A percentile compares a stretch with the other conserved stretches of the same genome.
phyloP scores from a whole-genome alignment of 1,140 invertebrate genomes.

The Drosophila teissieri region DNA sequence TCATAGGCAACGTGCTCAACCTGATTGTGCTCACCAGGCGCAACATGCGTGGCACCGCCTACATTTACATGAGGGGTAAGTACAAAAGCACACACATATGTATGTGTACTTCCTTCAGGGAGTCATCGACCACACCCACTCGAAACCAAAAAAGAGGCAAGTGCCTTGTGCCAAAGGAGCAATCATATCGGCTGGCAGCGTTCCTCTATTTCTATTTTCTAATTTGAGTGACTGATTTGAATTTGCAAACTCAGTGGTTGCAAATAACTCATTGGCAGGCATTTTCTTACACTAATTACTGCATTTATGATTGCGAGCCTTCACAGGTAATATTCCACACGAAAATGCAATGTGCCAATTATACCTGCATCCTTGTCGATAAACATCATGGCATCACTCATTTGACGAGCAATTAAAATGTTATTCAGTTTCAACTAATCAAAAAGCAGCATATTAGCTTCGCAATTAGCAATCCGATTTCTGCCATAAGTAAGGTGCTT shows the following conservation, averaged over 20 bases:
- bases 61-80: slow-evolving; percentile 91
- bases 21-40: slow-evolving; percentile 89
- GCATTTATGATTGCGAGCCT: background rate
- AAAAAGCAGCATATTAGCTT: too few species aligned
- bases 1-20: slow-evolving; percentile 90
- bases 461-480: too few species aligned
- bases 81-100: slow-evolving; percentile 21
- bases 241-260: too few species aligned
- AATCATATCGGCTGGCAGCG: background rate
- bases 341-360: too few species aligned
- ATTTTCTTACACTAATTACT: background rate
- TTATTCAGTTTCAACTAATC: too few species aligned
- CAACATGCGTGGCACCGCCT: slow-evolving; percentile 91
- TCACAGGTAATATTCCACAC: background rate
- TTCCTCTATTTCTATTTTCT: background rate
- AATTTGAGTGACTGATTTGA: background rate
- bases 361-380: too few species aligned
- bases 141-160: background rate
- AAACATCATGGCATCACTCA: too few species aligned
- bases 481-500: too few species aligned
- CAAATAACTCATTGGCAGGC: too few species aligned
- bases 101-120: background rate
- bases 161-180: background rate
- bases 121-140: background rate
- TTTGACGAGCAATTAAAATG: too few species aligned